Conservation (phyloP, 2,888 invertebrate species). For the Cryptophagus acutangulus region DNA sequence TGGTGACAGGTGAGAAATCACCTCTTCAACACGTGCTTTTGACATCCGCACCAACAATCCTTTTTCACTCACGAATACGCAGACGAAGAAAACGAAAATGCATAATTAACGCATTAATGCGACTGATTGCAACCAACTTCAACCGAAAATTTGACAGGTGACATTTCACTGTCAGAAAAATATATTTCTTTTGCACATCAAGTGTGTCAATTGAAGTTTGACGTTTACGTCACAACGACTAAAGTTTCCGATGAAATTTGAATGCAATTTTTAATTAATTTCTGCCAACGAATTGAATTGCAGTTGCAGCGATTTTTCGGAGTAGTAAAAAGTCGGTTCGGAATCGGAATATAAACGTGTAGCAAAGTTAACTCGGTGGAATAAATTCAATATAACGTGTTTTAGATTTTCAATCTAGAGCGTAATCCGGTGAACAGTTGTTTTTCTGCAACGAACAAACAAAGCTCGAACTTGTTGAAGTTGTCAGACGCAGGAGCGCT, state of each 20-base stretch:
- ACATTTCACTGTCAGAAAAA: no score
- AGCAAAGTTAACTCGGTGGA: conserved; percentile 9
- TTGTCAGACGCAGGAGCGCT: conserved; percentile 43
- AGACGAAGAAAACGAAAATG: no score
- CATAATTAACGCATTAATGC: no score
- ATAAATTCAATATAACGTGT: conserved; percentile 26
- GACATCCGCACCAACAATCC: no score
- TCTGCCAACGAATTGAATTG: conserved; percentile 1
- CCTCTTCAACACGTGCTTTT: conserved; percentile 29
- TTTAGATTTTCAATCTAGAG: conserved; percentile 40
- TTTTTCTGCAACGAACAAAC: conserved; percentile 42
- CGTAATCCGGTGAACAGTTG: conserved; percentile 40
- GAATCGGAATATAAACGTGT: no score
- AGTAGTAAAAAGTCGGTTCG: no score
- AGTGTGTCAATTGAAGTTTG: no score
- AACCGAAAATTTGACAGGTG: not conserved
- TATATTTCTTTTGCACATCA: no score
- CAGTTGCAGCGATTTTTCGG: not conserved
- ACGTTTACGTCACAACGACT: no score
- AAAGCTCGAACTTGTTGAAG: conserved; percentile 45
- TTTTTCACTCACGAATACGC: no score
- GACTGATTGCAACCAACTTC: not conserved
- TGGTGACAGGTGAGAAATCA: conserved; percentile 34
- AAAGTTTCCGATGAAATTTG: no score
- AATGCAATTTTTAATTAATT: conserved; percentile 6